phyloP scores from a whole-genome alignment of 2,888 invertebrate species.

The Resseliella maxima region DNA sequence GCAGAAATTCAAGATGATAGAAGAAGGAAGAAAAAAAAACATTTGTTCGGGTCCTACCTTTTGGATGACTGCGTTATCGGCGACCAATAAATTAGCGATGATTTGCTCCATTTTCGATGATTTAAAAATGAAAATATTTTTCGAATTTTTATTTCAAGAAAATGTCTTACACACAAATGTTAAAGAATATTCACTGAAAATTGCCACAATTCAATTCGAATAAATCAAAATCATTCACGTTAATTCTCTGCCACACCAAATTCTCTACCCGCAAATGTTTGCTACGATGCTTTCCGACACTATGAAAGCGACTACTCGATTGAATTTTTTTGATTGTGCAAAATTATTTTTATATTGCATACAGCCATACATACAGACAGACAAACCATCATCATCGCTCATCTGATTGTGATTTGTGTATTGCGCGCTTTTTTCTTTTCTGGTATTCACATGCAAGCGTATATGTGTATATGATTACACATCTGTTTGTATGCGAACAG shows the following conservation, averaged over 20 bases:
- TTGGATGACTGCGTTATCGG: conserved; percentile 72
- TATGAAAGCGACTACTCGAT: neutral
- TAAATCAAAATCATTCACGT: neutral
- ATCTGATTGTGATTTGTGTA: neutral
- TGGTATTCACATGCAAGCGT: neutral
- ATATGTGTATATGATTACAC: neutral
- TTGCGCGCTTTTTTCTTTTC: neutral
- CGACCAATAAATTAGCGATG: conserved; percentile 71
- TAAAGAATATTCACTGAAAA: neutral
- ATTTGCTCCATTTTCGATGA: conserved; percentile 71
- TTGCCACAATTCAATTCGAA: neutral
- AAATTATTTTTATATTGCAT: conserved; percentile 32
- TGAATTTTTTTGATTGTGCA: neutral
- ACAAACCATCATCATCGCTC: neutral
- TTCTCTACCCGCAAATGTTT: neutral
- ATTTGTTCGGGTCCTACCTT: conserved; percentile 69
- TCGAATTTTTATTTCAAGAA: too few relatives aligned
- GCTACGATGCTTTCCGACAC: neutral
- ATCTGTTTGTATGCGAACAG: neutral
- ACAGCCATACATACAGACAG: neutral
- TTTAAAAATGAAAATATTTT: neutral
- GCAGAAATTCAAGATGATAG: neutral
- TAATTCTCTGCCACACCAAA: neutral
- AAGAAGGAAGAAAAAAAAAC: too few relatives aligned
- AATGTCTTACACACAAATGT: too few relatives aligned